Conservation (phyloP, 2,797 vertebrate genomes). For the Spheniscus humboldti region DNA sequence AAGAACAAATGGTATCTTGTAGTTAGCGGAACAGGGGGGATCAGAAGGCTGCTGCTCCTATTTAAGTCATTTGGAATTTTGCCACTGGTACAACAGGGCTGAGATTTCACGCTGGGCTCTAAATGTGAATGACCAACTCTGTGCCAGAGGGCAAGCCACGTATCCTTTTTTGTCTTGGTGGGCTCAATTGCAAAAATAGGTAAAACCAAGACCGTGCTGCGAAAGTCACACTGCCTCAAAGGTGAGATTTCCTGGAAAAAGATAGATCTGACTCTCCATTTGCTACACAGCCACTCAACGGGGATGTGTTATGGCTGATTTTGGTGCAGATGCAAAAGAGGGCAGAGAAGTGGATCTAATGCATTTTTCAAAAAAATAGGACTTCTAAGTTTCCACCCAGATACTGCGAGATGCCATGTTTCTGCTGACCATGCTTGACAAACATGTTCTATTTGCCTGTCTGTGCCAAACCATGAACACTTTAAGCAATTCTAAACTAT, state of each 20-base stretch:
- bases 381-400: not conserved
- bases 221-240: not conserved
- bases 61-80: not conserved
- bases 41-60: conserved; percentile 10
- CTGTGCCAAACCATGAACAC: conserved; percentile 1
- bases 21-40: not conserved
- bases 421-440: not conserved
- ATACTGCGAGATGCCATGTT: not conserved
- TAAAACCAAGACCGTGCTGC: not conserved
- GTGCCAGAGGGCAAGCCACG: not conserved
- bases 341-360: not conserved
- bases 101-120: conserved; percentile 7
- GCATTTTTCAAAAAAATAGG: not conserved
- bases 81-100: not conserved
- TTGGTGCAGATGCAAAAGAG: not conserved
- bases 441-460: not conserved
- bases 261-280: not conserved
- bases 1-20: conserved; percentile 1
- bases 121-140: not conserved
- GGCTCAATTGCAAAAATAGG: not conserved
- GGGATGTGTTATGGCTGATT: not conserved
- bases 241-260: not conserved
- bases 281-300: not conserved
- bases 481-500: conserved; percentile 10
- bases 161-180: not conserved